These are phyloP conservation scores for Calliopsis andreniformis DNA, from an alignment of 1,140 invertebrate species.

Conservation along the genomic window DNA sequence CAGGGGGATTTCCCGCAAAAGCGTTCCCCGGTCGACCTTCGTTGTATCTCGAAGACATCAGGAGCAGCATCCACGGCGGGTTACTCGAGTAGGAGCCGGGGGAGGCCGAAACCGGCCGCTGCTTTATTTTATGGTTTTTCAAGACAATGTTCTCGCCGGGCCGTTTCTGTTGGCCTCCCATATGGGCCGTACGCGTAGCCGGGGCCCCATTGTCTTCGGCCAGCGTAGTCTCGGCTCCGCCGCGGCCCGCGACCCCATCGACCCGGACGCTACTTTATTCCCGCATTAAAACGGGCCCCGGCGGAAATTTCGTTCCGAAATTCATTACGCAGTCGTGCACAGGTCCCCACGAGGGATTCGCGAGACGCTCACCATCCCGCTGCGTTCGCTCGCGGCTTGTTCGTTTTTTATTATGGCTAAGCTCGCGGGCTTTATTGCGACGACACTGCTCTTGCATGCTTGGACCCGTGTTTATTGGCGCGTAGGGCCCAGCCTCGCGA, in stretches of 20 bases:
- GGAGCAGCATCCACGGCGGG: constrained; percentile 38
- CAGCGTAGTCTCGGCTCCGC: constrained; percentile 63
- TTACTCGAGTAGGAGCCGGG: constrained; percentile 29
- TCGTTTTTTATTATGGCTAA: constrained; percentile 58
- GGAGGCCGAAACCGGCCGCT: constrained; percentile 65
- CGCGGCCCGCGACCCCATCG: constrained; percentile 74
- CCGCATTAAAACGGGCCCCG: constrained; percentile 73
- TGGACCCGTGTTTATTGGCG: constrained; percentile 4
- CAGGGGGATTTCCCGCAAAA: constrained; percentile 20
- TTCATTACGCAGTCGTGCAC: constrained; percentile 64
- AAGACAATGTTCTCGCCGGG: constrained; percentile 77
- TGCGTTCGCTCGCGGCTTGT: constrained; percentile 37
- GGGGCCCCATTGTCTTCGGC: constrained; percentile 74
- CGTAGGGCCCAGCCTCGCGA: background rate
- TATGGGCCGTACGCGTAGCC: constrained; percentile 69
- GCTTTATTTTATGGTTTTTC: constrained; percentile 81
- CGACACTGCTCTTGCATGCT: constrained; percentile 17
- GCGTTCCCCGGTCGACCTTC: constrained; percentile 1
- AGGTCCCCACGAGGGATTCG: background rate
- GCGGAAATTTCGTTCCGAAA: constrained; percentile 69
- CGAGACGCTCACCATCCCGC: constrained; percentile 22
- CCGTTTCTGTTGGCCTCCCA: constrained; percentile 74
- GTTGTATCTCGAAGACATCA: constrained; percentile 56
- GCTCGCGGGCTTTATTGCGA: constrained; percentile 56
- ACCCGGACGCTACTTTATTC: constrained; percentile 79